These are phyloP conservation scores for Phrynocephalus forsythii DNA, from an alignment of 2,797 vertebrate genomes.

Conservation along the genomic window DNA sequence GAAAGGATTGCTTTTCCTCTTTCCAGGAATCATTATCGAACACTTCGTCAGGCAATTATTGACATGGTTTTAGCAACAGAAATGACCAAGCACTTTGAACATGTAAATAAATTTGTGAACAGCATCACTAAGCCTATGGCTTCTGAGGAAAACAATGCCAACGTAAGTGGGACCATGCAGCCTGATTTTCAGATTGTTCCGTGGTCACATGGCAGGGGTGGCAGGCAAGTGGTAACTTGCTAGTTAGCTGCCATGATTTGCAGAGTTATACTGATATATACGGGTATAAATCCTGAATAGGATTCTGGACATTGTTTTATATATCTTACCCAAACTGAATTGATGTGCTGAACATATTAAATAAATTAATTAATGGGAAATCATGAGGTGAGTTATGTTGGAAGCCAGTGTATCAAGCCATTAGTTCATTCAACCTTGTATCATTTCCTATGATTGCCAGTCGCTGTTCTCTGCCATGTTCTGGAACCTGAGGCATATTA, in stretches of 20 bases:
- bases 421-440: neutral
- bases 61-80: conserved; percentile 87
- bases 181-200: neutral
- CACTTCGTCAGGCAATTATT: conserved; percentile 84
- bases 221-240: too few relatives aligned
- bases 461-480: neutral
- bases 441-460: too few relatives aligned
- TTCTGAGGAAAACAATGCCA: conserved; percentile 74
- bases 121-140: conserved; percentile 83
- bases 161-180: conserved; percentile 24
- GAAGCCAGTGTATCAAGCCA: neutral
- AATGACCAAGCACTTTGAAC: conserved; percentile 87
- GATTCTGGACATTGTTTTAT: too few relatives aligned
- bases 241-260: neutral
- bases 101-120: conserved; percentile 87
- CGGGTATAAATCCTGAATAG: too few relatives aligned
- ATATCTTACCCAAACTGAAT: conserved; percentile 3
- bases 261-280: too few relatives aligned
- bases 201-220: too few relatives aligned
- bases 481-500: neutral
- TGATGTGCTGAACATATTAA: neutral
- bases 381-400: neutral
- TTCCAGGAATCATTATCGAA: conserved; percentile 82
- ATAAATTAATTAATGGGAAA: neutral
- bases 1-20: conserved; percentile 44